Conservation (phyloP, 2,888 invertebrate species). For the Alcis repandata region DNA sequence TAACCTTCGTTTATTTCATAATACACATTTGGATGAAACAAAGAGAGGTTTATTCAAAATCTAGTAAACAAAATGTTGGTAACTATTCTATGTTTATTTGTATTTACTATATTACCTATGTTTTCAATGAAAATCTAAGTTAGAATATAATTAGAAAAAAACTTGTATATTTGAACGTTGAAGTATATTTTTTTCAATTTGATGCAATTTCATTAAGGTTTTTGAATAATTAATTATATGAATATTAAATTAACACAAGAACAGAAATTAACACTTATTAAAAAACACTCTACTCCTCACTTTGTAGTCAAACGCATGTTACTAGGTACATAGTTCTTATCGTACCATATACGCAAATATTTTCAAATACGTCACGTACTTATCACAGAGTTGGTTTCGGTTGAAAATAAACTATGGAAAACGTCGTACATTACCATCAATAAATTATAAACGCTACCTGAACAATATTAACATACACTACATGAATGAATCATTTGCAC, state of each 20-base stretch:
- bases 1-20: conserved; percentile 9
- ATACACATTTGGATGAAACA: conserved; percentile 8
- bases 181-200: too few relatives aligned
- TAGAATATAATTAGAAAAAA: too few relatives aligned
- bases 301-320: conserved; percentile 8
- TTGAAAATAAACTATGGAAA: conserved; percentile 30
- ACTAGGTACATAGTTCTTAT: conserved; percentile 18
- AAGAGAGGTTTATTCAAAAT: background rate
- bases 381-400: conserved; percentile 40
- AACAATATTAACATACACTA: conserved; percentile 32
- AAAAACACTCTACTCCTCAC: background rate
- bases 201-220: too few relatives aligned
- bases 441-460: conserved; percentile 39
- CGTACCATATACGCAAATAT: conserved; percentile 36
- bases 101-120: too few relatives aligned
- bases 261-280: background rate
- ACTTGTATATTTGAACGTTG: too few relatives aligned
- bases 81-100: background rate
- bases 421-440: conserved; percentile 29
- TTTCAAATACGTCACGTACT: conserved; percentile 56
- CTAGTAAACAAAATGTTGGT: background rate
- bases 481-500: conserved; percentile 38
- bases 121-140: too few relatives aligned
- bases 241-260: background rate
- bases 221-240: too few relatives aligned